Base-by-base conservation (phyloP, 1,140 invertebrate species). In the Hylaeus volcanicus region DNA sequence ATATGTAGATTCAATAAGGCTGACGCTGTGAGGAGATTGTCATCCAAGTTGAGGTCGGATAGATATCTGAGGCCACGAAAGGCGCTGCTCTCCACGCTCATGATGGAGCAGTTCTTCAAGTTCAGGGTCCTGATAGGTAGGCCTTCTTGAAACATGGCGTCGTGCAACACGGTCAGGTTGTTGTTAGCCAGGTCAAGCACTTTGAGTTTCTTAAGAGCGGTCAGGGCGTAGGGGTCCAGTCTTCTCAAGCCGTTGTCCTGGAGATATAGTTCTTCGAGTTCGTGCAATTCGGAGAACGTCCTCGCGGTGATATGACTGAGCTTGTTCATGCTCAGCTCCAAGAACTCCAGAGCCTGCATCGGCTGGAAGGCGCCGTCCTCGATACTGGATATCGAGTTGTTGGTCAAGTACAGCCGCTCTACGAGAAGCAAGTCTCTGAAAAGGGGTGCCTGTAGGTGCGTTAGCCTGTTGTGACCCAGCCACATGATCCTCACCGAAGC, bases 401-500 rank as follows among this genome's bases (percentile, higher is more conserved):
- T 96, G 71, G 96, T 97, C 74, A 98, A 91, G 92, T 97, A 97
- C 3, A 98, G 93, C 70, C 97, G 94, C 88, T 97, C 96, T 63
- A 97, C 95, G 56, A 96, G 94, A 5, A 95, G 89, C 15, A 97
- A 94, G 92, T 98, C 97, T 68, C 94, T 94, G 88, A 98, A 98
- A 63, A 98, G 89, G 8, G 95, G 94, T 8, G 95, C 94, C 72
- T 96, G 96, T 39, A 98, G 92, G 74, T 95, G 94, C n/a, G 94
- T 95, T 64, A 98, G 92, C 87, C 96, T 95, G 90, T 98, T 98
- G 91, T 97, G 95, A 51, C 96, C 96, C 15, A 98, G 92, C 96
- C 97, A 97, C 94, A 98, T 96, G 78, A 98, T 97, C 91, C 97
- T 96, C 15, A 98, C 95, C 81, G 96, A 96, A 1, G 95, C 95